Evolutionary conservation across 2,888 invertebrate species (phyloP), one percentile per base, ranked within the genome.

Genomic region (Microctonus brassicae): DNA sequence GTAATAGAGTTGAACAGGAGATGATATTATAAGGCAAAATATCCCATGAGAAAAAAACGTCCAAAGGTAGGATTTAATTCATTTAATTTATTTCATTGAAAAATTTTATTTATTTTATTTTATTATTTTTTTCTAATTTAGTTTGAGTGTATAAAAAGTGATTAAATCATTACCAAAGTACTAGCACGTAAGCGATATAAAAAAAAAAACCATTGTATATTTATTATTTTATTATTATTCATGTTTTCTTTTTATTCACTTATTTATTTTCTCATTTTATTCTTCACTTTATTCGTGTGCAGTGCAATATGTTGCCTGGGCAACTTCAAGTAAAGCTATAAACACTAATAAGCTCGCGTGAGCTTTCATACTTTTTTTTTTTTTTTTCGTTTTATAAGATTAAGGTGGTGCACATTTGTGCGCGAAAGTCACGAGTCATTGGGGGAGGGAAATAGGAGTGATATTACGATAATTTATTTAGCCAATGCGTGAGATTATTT

Each of bases 161-260:
- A 47, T 47, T 17, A 26, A 75, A 73, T 75, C 79, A 80, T 82
- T 79, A 80, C 81, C 84, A 85, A 85, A 85, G 85, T 85, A 84
- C 78, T 85, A 84, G 86, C 78, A 76, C 69, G 79, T 84, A 85
- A 84, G 84, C 33, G 58, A 52, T 39, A n/a, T n/a, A n/a, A n/a
- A n/a, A n/a, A n/a, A n/a, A 72, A 75, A 62, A 70, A 53, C 24
- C 66, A 63, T 47, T 69, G 42, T 47, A 53, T 67, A 63, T 60
- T 53, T 17, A 39, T 39, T 60, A 68, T 62, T 53, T 69, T 52
- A 36, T 67, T 26, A 52, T 17, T 63, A 34, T 36, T 65, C 26
- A 47, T 55, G 17, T 13, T 33, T 68, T 17, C 60, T 22, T 20
- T 60, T 60, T n/a, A n/a, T n/a, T n/a, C n/a, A n/a, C n/a, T n/a